These are phyloP conservation scores for Nomada fucata DNA, from an alignment of 2,888 invertebrate genomes.

Conservation along the genomic window DNA sequence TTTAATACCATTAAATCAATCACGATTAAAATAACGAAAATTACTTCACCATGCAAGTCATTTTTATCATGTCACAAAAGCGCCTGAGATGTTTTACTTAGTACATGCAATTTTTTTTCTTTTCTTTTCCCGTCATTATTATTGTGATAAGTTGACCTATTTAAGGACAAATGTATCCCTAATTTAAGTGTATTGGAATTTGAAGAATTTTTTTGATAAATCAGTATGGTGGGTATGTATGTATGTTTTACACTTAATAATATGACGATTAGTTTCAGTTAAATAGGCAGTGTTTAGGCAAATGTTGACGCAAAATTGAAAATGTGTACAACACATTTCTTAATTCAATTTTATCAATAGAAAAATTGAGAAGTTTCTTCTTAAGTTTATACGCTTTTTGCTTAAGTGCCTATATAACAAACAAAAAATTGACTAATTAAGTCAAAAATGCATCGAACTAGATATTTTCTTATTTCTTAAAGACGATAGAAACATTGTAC, in stretches of 20 bases:
- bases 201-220: conserved; percentile 49
- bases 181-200: conserved; percentile 46
- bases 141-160: conserved; percentile 52
- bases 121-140: conserved; percentile 56
- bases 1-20: conserved; percentile 73
- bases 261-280: conserved; percentile 11
- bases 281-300: conserved; percentile 7
- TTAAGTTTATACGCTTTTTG: conserved; percentile 4
- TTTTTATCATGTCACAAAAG: conserved; percentile 71
- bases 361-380: not conserved
- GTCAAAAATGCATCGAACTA: not conserved
- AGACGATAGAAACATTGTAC: not conserved
- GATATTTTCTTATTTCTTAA: not conserved
- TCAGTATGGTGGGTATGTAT: not conserved
- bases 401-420: not conserved
- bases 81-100: conserved; percentile 68
- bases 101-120: conserved; percentile 63
- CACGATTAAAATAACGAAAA: conserved; percentile 68
- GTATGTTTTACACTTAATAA: conserved; percentile 14
- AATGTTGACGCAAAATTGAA: not conserved
- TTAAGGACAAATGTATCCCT: conserved; percentile 40
- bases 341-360: not conserved
- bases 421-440: conserved; percentile 6
- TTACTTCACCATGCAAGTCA: conserved; percentile 68
- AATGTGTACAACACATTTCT: conserved; percentile 1